Evolutionary conservation across 2,797 vertebrate species (phyloP), one percentile per base, ranked within the genome.

Genomic region (Anisognathus igniventris): DNA sequence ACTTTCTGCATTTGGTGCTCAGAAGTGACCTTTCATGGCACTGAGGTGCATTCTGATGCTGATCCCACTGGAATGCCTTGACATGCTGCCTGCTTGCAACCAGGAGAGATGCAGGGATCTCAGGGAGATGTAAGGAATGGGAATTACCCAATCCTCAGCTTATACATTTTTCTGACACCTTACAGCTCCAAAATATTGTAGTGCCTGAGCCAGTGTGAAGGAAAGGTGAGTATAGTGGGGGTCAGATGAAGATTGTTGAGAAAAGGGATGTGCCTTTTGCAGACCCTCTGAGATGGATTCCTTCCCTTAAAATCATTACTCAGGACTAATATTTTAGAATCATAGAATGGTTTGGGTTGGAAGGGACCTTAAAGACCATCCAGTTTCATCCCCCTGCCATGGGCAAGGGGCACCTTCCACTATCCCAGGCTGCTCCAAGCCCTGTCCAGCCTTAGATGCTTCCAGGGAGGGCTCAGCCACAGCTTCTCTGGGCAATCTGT

Each of bases 361-460:
- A 71, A 71, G 5, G 8, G 17, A 23, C 7, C 12, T 51, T 57
- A 31, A 83, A 58, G 7, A 2, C 3, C 24, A 27, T 3, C 4
- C 33, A 11, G 6, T 58, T 31, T 9, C 39, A 64, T 3, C 4
- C 4, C 4, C 12, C 23, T 44, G 27, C 20, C 24, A 27, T 12
- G 21, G n/a, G 1, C n/a, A 82, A 82, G 37, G 12, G n/a, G 3
- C 24, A 51, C 4, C 39, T 71, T 23, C 18, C 39, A 7, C 8
- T 6, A 17, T 4, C 21, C 10, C 65, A 35, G 15, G 20, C 3
- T 45, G 12, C 25, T 58, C 25, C 24, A 70, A 51, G 18, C 6
- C 18, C 15, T 0, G 0, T 58, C 45, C 45, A 71, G 4, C 6
- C 22, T 17, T 23, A 10, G 6, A 28, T 15, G 7, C 12, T 58